Evolutionary conservation across 1,140 invertebrate species (phyloP), one percentile per base, ranked within the genome.

Genomic region (Heliconius melpomene): DNA sequence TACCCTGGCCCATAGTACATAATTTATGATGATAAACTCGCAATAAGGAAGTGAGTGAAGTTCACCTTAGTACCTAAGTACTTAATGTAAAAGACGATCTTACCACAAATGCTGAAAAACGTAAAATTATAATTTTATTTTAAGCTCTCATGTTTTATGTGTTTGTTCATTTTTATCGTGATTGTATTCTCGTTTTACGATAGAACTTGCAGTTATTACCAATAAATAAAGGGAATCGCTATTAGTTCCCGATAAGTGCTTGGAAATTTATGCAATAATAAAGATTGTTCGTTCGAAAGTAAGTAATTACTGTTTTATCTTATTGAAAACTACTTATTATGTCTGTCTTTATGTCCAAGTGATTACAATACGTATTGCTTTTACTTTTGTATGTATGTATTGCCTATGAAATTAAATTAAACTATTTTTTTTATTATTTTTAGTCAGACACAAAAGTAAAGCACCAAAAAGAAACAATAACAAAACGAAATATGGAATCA

Each of bases 21-120:
- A 72, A 82, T 82, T 82, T 82, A 82, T 77, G 78, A 71, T 77
- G 74, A 79, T 82, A 72, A 60, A 66, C 23, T 66, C 23, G 23
- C 60, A 66, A 66, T 66, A 66, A 66, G 60, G 60, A 66, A 66
- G 26, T 66, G n/a, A 16, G 23, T 66, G n/a, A 29, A 66, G 60
- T 66, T 29, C 60, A 66, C n/a, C 23, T 66, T 66, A 29, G 13
- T 66, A 57, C n/a, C 7, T 57, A 8, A 57, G 9, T 57, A 66
- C 23, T 26, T 66, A 13, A 26, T 60, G 23, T 23, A n/a, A 60
- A 26, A 66, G 60, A 11, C 20, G 54, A 60, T 60, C 32, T 23
- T 60, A 60, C 23, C 60, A 26, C 60, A 13, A 66, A 66, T 66
- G 9, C 5, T 29, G 60, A 66, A 66, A 66, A 66, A 66, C 60